Evolutionary conservation across 37 sponge, comb jelly and placozoan species (phyloP).

Genomic region (Halichondria panicea): DNA sequence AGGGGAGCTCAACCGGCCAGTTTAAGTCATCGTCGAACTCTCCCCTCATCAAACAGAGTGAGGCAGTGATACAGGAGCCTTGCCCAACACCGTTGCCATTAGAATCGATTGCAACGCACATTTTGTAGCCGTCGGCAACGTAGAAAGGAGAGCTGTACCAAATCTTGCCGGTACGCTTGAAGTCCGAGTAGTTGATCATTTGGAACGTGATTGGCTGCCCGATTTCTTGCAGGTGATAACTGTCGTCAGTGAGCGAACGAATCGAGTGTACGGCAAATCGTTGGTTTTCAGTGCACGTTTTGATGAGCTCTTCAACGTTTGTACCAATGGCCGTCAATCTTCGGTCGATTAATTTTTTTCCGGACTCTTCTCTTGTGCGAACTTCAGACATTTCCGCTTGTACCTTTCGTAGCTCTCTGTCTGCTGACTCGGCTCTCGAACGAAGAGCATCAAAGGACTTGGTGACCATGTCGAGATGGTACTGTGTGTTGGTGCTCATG

Average conservation of each 20-base stretch:
- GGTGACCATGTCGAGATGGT: slow-evolving; percentile 39
- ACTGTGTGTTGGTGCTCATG: slow-evolving; percentile 6
- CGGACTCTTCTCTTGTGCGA: not conserved
- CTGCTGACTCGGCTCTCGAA: slow-evolving; percentile 30
- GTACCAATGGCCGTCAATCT: slow-evolving; percentile 18
- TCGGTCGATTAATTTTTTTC: not conserved
- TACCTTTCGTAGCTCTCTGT: slow-evolving; percentile 13
- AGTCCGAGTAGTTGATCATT: slow-evolving; percentile 62
- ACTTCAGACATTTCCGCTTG: slow-evolving; percentile 14
- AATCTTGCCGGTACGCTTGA: slow-evolving; percentile 30
- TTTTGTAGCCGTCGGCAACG: slow-evolving; percentile 50
- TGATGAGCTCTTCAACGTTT: slow-evolving; percentile 28
- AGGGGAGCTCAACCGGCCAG: slow-evolving; percentile 59
- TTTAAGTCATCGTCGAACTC: slow-evolving; percentile 44
- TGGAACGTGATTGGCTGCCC: slow-evolving; percentile 41
- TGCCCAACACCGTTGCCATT: slow-evolving; percentile 25
- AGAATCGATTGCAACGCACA: slow-evolving; percentile 50
- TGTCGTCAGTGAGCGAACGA: slow-evolving; percentile 39
- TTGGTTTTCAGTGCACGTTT: slow-evolving; percentile 32
- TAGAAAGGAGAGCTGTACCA: slow-evolving; percentile 63
- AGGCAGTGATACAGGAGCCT: slow-evolving; percentile 25
- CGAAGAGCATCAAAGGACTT: slow-evolving; percentile 23
- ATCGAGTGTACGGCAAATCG: slow-evolving; percentile 40
- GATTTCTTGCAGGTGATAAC: slow-evolving; percentile 15
- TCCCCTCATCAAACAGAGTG: slow-evolving; percentile 48